Percentiles rank a stretch among this genome's conserved stretches.
Evolutionary conservation across 2,888 invertebrate genomes (phyloP).

Genomic region (Beris chalybata): DNA sequence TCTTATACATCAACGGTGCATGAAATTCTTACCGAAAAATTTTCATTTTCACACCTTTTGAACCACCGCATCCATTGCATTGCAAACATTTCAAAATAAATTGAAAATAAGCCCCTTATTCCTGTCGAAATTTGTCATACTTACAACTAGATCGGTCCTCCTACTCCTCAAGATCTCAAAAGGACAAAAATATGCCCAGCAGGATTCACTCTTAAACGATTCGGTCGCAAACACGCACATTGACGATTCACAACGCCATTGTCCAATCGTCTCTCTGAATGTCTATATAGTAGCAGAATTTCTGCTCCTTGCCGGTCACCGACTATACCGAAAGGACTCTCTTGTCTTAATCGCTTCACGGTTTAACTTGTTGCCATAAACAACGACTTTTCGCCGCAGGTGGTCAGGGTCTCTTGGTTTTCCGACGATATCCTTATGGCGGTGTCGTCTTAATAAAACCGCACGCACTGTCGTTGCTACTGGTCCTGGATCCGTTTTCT

Average conservation of each 20-base stretch:
- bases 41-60: too few relatives aligned
- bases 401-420: constrained; percentile 7
- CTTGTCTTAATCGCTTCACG: constrained; percentile 36
- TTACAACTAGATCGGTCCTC: constrained; percentile 29
- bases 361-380: constrained; percentile 38
- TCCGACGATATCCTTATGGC: constrained; percentile 12
- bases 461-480: constrained; percentile 24
- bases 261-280: constrained; percentile 2
- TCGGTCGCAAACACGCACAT: background rate
- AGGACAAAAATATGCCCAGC: constrained; percentile 12
- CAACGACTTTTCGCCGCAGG: constrained; percentile 31
- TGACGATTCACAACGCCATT: background rate
- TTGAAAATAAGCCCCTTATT: too few relatives aligned
- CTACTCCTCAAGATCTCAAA: background rate
- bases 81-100: too few relatives aligned
- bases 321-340: constrained; percentile 19
- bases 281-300: constrained; percentile 15
- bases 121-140: background rate
- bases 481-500: background rate
- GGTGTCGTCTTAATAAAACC: constrained; percentile 38
- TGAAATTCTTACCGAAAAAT: too few relatives aligned
- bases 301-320: constrained; percentile 27
- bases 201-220: constrained; percentile 12
- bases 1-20: too few relatives aligned
- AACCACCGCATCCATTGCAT: too few relatives aligned